phyloP scores from a whole-genome alignment of 2,113 vertebrate genomes.

The Tachysurus fulvidraco region DNA sequence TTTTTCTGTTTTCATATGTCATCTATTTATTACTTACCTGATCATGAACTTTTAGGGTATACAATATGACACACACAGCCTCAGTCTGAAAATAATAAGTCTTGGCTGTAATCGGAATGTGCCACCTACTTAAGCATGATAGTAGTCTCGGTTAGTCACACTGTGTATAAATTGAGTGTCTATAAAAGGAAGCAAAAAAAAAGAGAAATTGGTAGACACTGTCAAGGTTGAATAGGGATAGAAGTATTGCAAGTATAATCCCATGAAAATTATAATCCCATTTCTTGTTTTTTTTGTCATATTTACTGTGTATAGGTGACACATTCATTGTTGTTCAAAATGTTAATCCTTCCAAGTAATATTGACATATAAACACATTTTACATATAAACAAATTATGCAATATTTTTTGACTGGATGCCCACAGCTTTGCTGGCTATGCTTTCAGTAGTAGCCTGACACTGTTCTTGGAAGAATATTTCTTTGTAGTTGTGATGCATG shows the following conservation, averaged over 20 bases:
- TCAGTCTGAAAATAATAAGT: too few species aligned
- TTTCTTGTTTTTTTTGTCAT: background rate
- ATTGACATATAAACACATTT: background rate
- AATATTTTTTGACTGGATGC: background rate
- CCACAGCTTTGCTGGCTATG: background rate
- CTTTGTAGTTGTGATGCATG: background rate
- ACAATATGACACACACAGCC: conserved; percentile 2
- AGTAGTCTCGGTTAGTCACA: background rate
- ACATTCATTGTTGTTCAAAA: background rate
- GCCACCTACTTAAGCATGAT: background rate
- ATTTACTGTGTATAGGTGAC: background rate
- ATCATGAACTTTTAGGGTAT: background rate
- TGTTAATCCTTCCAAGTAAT: background rate
- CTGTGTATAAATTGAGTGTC: background rate
- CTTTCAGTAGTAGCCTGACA: background rate
- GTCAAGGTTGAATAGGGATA: background rate
- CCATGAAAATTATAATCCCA: background rate
- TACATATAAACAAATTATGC: background rate
- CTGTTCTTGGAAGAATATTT: conserved; percentile 12
- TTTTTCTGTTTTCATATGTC: conserved; percentile 7
- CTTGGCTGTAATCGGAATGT: background rate
- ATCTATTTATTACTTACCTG: background rate
- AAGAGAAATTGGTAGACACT: background rate
- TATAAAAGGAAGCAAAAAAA: background rate
- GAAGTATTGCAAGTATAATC: background rate